Evolutionary conservation across 2,113 vertebrate genomes (phyloP).

Genomic region (Uria aalge): DNA sequence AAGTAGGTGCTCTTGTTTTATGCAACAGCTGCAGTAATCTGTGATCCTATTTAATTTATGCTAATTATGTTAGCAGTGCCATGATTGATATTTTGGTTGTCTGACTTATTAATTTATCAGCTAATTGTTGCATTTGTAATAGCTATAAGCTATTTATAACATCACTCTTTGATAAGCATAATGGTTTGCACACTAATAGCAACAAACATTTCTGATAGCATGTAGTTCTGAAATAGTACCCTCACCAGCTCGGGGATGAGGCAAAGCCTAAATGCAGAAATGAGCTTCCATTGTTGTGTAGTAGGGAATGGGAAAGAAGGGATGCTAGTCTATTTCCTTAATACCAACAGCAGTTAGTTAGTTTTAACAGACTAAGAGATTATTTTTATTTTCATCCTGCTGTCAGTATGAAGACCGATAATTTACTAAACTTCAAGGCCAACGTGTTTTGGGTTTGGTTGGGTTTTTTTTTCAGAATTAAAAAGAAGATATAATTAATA

Average conservation of each 20-base stretch:
- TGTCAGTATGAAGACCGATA: neutral
- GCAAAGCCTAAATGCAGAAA: neutral
- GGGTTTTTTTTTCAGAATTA: neutral
- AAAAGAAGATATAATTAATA: neutral
- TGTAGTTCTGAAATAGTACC: neutral
- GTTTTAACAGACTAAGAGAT: neutral
- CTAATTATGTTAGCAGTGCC: slow-evolving; percentile 2
- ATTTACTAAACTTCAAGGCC: neutral
- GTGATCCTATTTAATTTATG: slow-evolving; percentile 31
- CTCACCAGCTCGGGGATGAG: neutral
- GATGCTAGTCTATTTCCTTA: neutral
- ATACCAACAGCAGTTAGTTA: neutral
- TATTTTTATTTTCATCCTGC: neutral
- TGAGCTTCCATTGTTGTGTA: neutral
- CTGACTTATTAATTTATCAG: slow-evolving; percentile 46
- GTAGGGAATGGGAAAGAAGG: neutral
- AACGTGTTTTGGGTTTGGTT: neutral
- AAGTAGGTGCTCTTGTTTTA: neutral
- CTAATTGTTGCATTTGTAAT: slow-evolving; percentile 56
- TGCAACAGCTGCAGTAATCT: neutral
- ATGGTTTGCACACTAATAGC: neutral
- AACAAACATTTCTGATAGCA: neutral
- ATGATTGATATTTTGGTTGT: slow-evolving; percentile 49
- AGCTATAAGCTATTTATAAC: slow-evolving; percentile 35
- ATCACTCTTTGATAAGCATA: neutral